These are phyloP conservation scores for Tenebrio molitor DNA, from an alignment of 1,140 invertebrate species.

Conservation along the genomic window DNA sequence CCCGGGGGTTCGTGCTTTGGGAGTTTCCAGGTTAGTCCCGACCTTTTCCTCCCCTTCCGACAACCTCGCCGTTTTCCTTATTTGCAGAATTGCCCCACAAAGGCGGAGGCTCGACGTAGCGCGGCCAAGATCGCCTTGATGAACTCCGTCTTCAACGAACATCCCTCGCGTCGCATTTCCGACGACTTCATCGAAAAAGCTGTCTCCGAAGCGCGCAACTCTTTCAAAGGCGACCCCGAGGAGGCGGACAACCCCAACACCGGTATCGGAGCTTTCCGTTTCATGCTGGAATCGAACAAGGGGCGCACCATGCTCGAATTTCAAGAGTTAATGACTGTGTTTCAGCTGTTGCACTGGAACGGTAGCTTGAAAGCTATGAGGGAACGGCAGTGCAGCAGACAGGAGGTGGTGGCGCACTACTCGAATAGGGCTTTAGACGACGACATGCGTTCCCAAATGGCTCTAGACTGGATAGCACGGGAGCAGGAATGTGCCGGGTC, in stretches of 20 bases:
- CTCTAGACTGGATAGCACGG: constrained; percentile 93
- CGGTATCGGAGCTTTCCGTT: constrained; percentile 93
- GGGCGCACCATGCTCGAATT: constrained; percentile 96
- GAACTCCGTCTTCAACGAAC: constrained; percentile 98
- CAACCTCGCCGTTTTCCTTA: constrained; percentile 49
- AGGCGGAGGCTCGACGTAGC: constrained; percentile 92
- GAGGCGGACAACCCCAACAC: constrained; percentile 85
- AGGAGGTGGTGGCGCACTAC: constrained; percentile 96
- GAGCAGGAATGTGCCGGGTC: constrained; percentile 87
- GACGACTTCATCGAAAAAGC: constrained; percentile 96
- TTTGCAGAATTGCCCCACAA: constrained; percentile 95
- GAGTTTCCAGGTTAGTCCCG: constrained; percentile 84
- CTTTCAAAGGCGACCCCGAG: constrained; percentile 75
- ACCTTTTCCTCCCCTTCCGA: too few relatives aligned
- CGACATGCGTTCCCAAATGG: constrained; percentile 97
- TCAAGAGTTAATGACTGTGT: constrained; percentile 97
- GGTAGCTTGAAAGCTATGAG: constrained; percentile 93
- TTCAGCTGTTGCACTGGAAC: constrained; percentile 96
- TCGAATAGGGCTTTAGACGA: constrained; percentile 91
- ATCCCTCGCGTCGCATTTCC: constrained; percentile 92
- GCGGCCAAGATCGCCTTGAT: constrained; percentile 96
- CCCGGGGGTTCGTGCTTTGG: constrained; percentile 96
- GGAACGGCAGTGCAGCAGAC: constrained; percentile 93
- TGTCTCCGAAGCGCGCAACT: constrained; percentile 86
- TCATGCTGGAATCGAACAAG: constrained; percentile 95